A percentile compares a stretch with the other conserved stretches of the same genome.
phyloP scores from a whole-genome alignment of 2,113 vertebrate species.

The Anolis carolinensis region DNA sequence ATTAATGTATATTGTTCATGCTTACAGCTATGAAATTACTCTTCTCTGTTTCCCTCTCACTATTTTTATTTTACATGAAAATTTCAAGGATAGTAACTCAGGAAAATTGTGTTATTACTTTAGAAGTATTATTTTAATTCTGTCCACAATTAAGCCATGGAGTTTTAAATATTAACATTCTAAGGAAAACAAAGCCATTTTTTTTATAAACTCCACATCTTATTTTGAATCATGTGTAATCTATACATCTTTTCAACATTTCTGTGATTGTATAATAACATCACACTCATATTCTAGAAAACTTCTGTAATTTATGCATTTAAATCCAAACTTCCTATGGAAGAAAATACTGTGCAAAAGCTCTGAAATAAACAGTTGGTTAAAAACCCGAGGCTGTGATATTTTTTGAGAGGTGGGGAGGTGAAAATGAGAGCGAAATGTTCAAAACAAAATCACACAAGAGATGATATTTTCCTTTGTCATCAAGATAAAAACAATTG shows the following conservation, averaged over 20 bases:
- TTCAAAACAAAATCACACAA: slow-evolving; percentile 4
- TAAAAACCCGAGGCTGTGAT: slow-evolving; percentile 24
- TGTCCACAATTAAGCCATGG: background rate
- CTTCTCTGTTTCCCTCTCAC: background rate
- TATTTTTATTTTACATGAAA: too few species aligned
- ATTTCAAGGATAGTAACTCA: too few species aligned
- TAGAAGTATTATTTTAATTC: background rate
- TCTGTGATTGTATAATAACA: background rate
- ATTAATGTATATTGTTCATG: too few species aligned
- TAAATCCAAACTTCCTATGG: background rate
- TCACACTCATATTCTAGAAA: background rate
- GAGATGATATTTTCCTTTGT: slow-evolving; percentile 17
- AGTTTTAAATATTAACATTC: background rate
- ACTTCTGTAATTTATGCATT: background rate
- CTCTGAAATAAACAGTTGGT: slow-evolving; percentile 9
- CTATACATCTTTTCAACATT: background rate
- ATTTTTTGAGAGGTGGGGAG: background rate
- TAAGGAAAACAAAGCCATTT: background rate
- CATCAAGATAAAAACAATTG: background rate
- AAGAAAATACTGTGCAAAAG: slow-evolving; percentile 4
- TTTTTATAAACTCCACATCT: background rate
- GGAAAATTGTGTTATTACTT: background rate
- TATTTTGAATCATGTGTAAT: background rate
- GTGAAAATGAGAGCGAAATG: background rate
- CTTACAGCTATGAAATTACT: too few species aligned